Percentiles rank a stretch among this genome's conserved stretches.
phyloP scores from a whole-genome alignment of 2,888 invertebrate species.

The Nomada fucata region DNA sequence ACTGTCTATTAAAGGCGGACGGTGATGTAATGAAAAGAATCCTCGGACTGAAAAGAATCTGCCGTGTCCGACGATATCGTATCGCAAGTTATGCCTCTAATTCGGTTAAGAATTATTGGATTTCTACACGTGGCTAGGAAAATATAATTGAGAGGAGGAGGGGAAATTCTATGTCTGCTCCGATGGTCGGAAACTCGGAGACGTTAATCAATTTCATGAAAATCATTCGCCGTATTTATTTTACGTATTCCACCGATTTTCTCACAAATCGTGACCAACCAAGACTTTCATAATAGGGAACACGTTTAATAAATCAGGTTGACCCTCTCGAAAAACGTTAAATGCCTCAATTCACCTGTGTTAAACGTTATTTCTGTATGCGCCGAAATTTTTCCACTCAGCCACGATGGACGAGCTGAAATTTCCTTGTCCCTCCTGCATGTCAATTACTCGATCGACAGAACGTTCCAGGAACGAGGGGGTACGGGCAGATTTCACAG shows the following conservation, averaged over 20 bases:
- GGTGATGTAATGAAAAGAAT: background rate
- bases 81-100: constrained; percentile 49
- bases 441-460: constrained; percentile 11
- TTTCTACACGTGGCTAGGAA: constrained; percentile 26
- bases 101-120: constrained; percentile 61
- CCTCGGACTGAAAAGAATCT: constrained; percentile 22
- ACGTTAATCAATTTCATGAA: constrained; percentile 35
- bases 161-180: background rate
- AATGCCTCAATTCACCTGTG: no score
- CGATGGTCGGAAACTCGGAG: constrained; percentile 18
- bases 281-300: no score
- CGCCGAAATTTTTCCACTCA: background rate
- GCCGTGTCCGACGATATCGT: constrained; percentile 16
- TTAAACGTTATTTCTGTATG: no score
- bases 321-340: no score
- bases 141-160: constrained; percentile 2
- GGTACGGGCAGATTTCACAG: constrained; percentile 20
- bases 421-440: background rate
- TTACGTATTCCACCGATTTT: no score
- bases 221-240: no score
- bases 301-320: no score
- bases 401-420: no score
- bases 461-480: background rate
- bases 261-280: no score
- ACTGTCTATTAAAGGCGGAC: background rate